Base-by-base conservation (phyloP, 1,140 invertebrate species). In the Pentalonia nigronervosa region DNA sequence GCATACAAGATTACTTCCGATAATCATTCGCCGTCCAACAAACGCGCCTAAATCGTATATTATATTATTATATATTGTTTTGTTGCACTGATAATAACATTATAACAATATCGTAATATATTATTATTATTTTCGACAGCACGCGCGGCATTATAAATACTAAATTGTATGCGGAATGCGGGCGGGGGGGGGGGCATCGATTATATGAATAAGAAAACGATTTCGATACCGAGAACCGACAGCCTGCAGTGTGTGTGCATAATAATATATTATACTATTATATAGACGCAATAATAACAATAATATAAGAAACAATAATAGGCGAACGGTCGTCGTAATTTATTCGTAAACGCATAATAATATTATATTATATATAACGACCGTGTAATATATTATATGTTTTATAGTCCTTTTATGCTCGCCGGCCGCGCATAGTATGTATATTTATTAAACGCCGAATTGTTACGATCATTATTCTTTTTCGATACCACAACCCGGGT, bases 241-340 rank as follows among this genome's bases (percentile, higher is more conserved):
- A 76, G 60, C n/a, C 60, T n/a, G 60, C 60, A 76, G 60, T 6
- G 60, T 76, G 60, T 76, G 60, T 14, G 9, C 4, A 14, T 67
- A 67, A 53, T 67, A 67, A 67, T 67, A 67, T 67, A 67, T 67
- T 67, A 30, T 60, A 60, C 17, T 67, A 76, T 76, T 17, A 76
- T 76, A 76, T 76, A n/a, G 60, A 76, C 60, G 60, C 60, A n/a
- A 76, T 76, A 76, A n/a, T 76, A 76, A 76, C 30, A 76, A 76
- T 76, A 76, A 76, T 76, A 76, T 76, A 76, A 76, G 60, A 76
- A 76, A 76, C n/a, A 76, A 76, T 76, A 76, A 76, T 76, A 30
- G 60, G 60, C 60, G 14, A 76, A n/a, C 60, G n/a, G 60, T 76
- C 60, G n/a, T 76, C 60, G n/a, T 76, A 76, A 76, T 76, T 76